These are phyloP conservation scores for Distichodus sexfasciatus DNA, from an alignment of 2,797 vertebrate species.

Conservation along the genomic window DNA sequence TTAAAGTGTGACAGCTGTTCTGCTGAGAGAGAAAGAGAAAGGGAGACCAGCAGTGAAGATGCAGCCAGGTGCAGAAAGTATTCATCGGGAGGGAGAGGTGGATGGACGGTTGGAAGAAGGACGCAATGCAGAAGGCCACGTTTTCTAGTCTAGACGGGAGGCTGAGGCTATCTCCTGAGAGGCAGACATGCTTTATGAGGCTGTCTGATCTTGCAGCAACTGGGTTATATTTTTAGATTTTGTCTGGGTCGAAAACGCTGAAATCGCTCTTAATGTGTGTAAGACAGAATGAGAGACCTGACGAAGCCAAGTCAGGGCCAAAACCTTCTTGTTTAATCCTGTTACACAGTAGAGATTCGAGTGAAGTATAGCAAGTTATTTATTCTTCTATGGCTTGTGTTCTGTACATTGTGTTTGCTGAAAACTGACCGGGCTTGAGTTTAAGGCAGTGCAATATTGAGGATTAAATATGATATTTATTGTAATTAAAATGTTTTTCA, in stretches of 20 bases:
- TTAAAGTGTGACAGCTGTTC: not conserved
- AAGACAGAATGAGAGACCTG: not conserved
- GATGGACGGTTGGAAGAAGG: too few relatives aligned
- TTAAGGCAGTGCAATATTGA: too few relatives aligned
- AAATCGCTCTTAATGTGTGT: too few relatives aligned
- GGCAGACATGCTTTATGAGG: not conserved
- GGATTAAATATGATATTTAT: too few relatives aligned
- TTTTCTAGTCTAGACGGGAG: constrained; percentile 1
- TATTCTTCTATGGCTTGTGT: too few relatives aligned
- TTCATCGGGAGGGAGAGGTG: not conserved
- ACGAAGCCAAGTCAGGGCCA: too few relatives aligned
- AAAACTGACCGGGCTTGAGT: too few relatives aligned
- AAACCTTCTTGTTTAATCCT: too few relatives aligned
- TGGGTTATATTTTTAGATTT: not conserved
- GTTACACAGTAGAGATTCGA: too few relatives aligned
- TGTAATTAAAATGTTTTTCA: too few relatives aligned
- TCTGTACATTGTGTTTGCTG: too few relatives aligned
- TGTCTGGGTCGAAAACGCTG: not conserved
- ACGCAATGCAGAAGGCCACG: constrained; percentile 1
- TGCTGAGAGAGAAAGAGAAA: not conserved
- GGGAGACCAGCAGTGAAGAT: not conserved
- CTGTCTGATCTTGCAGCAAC: not conserved
- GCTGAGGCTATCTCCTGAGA: not conserved
- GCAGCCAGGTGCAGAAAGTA: not conserved
- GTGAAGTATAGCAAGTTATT: too few relatives aligned